phyloP scores from a whole-genome alignment of 2,113 vertebrate species.

The Pollimyrus isidori region DNA sequence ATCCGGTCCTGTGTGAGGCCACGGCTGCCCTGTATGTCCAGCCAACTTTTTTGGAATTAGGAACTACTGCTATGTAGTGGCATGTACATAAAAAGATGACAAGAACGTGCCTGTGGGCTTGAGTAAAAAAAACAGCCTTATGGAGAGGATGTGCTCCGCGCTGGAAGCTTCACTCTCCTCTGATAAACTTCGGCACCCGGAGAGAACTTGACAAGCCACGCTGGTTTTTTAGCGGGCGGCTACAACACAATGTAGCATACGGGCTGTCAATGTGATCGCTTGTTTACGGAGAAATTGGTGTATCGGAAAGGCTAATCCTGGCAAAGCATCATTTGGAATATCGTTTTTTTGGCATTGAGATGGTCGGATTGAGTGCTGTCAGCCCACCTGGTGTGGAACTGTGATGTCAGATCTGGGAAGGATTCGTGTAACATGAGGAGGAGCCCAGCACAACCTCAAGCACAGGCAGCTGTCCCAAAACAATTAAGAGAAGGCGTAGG shows the following conservation, averaged over 20 bases:
- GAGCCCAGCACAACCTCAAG: background rate
- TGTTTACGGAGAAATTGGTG: background rate
- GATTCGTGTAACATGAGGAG: background rate
- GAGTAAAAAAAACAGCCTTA: constrained; percentile 41
- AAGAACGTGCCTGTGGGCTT: constrained; percentile 35
- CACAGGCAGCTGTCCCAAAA: background rate
- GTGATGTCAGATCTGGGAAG: background rate
- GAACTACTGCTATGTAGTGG: constrained; percentile 28
- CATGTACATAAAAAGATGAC: background rate
- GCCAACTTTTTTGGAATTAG: constrained; percentile 28
- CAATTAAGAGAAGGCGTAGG: background rate
- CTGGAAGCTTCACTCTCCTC: background rate
- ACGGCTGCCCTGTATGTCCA: constrained; percentile 33
- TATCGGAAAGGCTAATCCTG: background rate
- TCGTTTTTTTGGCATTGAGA: background rate
- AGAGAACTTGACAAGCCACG: background rate
- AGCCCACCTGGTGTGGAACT: background rate
- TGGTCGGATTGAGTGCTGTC: background rate
- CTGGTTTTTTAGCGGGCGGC: background rate
- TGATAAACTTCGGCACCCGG: background rate
- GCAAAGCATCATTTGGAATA: background rate
- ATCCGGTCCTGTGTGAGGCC: constrained; percentile 52
- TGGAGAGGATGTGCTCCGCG: background rate
- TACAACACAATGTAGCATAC: background rate
- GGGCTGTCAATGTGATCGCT: background rate